Evolutionary conservation across 2,888 invertebrate genomes (phyloP), one percentile per base, ranked within the genome.

Genomic region (Melanotus villosus): DNA sequence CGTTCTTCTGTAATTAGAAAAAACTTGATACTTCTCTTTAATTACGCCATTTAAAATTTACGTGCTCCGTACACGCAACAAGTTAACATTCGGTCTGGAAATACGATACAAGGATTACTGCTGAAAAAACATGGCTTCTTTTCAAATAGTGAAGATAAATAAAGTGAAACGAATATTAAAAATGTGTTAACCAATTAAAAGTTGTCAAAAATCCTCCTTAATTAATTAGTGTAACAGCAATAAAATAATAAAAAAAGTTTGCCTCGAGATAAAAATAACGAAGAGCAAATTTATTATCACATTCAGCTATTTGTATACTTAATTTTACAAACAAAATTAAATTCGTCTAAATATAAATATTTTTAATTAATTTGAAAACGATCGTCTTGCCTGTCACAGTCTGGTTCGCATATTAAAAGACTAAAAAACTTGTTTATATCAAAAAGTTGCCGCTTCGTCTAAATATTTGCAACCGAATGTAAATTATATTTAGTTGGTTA

Each of bases 401-500:
- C 23, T 6, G 4, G 16, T 23, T 47, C 47, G 41, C 9, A 2
- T 12, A 2, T 18, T n/a, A n/a, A n/a, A n/a, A n/a, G 14, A 14
- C 1, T 14, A 34, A 56, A 62, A 62, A 59, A 59, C 50, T 23
- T 58, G 65, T 65, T 65, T 65, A 59, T 45, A 36, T 57, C 30
- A 21, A 50, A 52, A 65, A 18, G 43, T 21, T 32, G 26, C 62
- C 50, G 16, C 26, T 47, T 59, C 30, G 23, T 41, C 54, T 45
- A 60, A 62, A 67, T 67, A 67, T 67, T 67, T 62, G 43, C 34
- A 43, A 12, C 10, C 30, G 47, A 38, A 63, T 38, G 52, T 60
- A 66, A 66, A 59, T 66, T 60, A 60, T 47, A 47, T 65, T 34
- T 65, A 19, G 57, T 54, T 43, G 26, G 60, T 63, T 60, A 63